Evolutionary conservation across 2,888 invertebrate species (phyloP), one percentile per base, ranked within the genome.

Genomic region (Scaeva pyrastri): DNA sequence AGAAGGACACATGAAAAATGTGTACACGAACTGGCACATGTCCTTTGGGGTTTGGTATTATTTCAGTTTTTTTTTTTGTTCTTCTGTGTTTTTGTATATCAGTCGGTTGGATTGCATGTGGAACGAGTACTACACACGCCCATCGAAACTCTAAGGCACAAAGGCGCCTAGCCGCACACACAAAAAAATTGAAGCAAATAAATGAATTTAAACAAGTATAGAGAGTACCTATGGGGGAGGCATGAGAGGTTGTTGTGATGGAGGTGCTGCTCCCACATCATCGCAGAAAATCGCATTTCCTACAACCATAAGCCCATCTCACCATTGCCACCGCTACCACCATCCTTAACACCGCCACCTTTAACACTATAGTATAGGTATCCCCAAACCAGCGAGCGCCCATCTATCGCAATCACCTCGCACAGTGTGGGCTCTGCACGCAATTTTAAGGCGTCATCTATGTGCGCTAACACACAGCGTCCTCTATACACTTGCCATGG

Each of bases 401-500:
- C 66, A 70, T 58, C 41, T 43, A 31, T 45, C 36, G 52, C 43
- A 58, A 56, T 48, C 80, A 70, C 72, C 71, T 23, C 48, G 19
- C 50, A 82, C 41, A 86, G 70, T 82, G 73, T 77, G 70, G 82
- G 74, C 74, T 78, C 71, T 62, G 77, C 86, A 86, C 86, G 86
- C 86, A 86, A 86, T 82, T 86, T 86, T 86, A 86, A 86, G 86
- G 86, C 86, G 86, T 86, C 86, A 86, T 86, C 86, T 86, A 82
- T 86, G 86, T 77, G 77, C 82, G 86, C 82, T 74, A 82, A 78
- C 74, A 82, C 74, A 82, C 77, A 82, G 72, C 72, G 66, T 31
- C 72, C 75, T 43, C 11, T 62, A 14, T 75, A 52, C 66, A 43
- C n/a, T n/a, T n/a, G n/a, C n/a, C 39, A 71, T 50, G 71, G 45